Base-by-base conservation (phyloP, 2,113 vertebrate genomes). In the Chrysemys picta region DNA sequence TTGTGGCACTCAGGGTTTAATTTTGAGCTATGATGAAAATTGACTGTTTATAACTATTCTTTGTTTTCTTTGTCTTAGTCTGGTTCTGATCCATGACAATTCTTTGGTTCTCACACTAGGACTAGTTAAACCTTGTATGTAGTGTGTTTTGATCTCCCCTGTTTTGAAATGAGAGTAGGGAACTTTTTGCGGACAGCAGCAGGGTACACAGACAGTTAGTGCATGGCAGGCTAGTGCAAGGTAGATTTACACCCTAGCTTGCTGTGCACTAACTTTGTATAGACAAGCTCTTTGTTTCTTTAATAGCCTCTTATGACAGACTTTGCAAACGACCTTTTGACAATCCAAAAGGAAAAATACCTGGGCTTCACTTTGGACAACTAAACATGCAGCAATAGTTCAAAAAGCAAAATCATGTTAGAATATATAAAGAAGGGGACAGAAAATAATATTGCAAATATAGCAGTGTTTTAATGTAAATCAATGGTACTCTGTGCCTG, bases 271-370 rank as follows among this genome's bases (percentile, higher is more conserved):
- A 53, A 53, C 52, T 53, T 53, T 53, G 52, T 53, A 53, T 53
- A 53, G 16, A 19, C 17, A 53, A 53, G 52, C 52, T 53, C 27
- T 62, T 29, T 85, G 3, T 65, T 79, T 91, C 78, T 50, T 84
- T n/a, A 89, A 22, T 17, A 88, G 47, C 45, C 56, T 57, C 56
- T 93, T 31, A 16, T 35, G 31, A 65, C 11, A 35, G 29, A 65
- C 29, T 65, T 65, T 10, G 0, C 45, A 82, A 62, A 8, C 1
- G 0, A 2, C 1, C 85, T 89, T 87, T 88, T 57, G 85, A 81
- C 54, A 56, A 94, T 79, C 31, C 42, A n/a, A 89, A 54, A 8
- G 91, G 1, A 8, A 89, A 93, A 88, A 78, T 31, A 84, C 24
- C 10, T 75, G 6, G 54, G 54, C 54, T 22, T 56, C 54, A 45